Evolutionary conservation across 2,888 invertebrate species (phyloP).

Genomic region (Tetranychus truncatus): DNA sequence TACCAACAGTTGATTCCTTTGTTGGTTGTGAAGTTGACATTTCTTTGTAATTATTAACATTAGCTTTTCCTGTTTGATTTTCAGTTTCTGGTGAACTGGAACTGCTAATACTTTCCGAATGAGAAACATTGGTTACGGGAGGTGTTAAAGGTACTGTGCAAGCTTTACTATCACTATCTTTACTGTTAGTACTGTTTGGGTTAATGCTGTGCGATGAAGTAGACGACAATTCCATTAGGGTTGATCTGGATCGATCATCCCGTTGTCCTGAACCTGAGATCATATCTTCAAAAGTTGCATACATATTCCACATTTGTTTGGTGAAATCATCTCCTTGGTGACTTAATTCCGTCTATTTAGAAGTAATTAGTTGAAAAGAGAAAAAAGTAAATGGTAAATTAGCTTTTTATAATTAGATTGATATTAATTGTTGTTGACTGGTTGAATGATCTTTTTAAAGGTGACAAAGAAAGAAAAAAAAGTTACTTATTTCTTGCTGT

Average conservation of each 20-base stretch:
- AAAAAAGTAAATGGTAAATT: background rate
- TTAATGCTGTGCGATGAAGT: constrained; percentile 5
- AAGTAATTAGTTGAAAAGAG: background rate
- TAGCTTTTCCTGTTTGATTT: no score
- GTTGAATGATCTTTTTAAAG: background rate
- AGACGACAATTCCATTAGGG: constrained; percentile 8
- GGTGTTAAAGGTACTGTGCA: no score
- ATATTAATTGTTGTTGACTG: background rate
- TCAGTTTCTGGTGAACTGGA: no score
- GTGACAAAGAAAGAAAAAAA: no score
- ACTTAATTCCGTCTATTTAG: background rate
- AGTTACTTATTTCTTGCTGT: no score
- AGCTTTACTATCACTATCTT: no score
- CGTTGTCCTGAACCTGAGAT: constrained; percentile 13
- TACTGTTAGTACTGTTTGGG: no score
- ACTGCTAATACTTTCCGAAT: no score
- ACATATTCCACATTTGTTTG: constrained; percentile 33
- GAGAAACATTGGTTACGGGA: no score
- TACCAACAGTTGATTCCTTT: no score
- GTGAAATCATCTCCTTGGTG: constrained; percentile 32
- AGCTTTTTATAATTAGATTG: background rate
- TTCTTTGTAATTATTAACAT: no score
- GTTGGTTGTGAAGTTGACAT: no score
- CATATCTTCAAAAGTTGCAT: constrained; percentile 31
- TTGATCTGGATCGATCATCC: constrained; percentile 9